These are phyloP conservation scores for Zaprionus ornatus DNA, from an alignment of 1,140 invertebrate species.

Conservation along the genomic window DNA sequence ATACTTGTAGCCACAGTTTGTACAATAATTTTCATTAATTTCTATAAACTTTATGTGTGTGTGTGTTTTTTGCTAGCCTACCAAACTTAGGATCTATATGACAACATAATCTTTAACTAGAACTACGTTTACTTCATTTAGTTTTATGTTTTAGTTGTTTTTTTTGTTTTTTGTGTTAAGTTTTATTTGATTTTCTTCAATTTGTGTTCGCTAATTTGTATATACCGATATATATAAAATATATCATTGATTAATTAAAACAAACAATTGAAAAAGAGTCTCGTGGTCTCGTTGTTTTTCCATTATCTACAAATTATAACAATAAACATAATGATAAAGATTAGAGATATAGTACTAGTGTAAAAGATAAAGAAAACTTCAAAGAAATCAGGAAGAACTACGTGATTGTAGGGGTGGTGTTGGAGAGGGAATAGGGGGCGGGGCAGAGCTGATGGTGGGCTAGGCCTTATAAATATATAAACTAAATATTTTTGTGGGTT, in stretches of 20 bases:
- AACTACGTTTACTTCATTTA: constrained; percentile 28
- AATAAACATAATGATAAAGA: constrained; percentile 52
- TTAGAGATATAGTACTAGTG: not conserved
- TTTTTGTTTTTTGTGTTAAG: constrained; percentile 11
- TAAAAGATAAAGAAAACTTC: not conserved
- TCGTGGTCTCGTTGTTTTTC: constrained; percentile 77
- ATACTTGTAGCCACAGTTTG: constrained; percentile 59
- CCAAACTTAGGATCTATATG: constrained; percentile 73
- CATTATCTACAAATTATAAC: constrained; percentile 45
- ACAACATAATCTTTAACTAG: constrained; percentile 70
- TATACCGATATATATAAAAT: not conserved
- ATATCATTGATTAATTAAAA: constrained; percentile 52
- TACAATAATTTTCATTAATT: constrained; percentile 77
- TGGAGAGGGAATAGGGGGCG: constrained; percentile 24
- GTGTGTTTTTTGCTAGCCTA: constrained; percentile 52
- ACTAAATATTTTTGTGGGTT: constrained; percentile 31
- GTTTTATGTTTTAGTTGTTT: constrained; percentile 26
- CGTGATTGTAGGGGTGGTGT: constrained; percentile 42
- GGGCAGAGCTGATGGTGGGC: constrained; percentile 34
- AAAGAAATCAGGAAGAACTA: constrained; percentile 75
- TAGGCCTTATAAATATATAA: constrained; percentile 61
- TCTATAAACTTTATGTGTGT: constrained; percentile 69
- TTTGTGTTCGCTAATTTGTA: constrained; percentile 54
- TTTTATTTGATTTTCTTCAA: constrained; percentile 45
- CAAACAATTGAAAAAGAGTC: constrained; percentile 76